These are phyloP conservation scores for Eugnorisma glareosa DNA, from an alignment of 2,888 invertebrate genomes.

Conservation along the genomic window DNA sequence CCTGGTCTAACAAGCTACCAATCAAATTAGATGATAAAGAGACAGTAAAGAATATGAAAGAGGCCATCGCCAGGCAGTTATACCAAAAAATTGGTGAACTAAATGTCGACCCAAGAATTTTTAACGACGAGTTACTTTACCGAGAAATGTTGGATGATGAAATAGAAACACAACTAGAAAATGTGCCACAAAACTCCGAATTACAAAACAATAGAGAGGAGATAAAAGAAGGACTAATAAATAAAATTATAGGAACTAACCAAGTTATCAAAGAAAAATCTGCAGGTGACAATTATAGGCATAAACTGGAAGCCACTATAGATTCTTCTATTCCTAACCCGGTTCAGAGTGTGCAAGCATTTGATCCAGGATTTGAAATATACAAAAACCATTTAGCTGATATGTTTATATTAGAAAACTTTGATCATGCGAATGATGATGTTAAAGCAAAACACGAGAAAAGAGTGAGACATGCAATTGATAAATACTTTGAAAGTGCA, in stretches of 20 bases:
- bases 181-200: conserved; percentile 68
- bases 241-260: conserved; percentile 73
- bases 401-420: conserved; percentile 81
- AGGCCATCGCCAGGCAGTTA: conserved; percentile 73
- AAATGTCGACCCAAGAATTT: conserved; percentile 73
- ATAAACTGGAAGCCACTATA: conserved; percentile 76
- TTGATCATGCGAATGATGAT: conserved; percentile 76
- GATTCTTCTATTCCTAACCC: conserved; percentile 77
- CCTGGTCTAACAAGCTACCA: conserved; percentile 78
- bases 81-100: conserved; percentile 78
- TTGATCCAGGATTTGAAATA: conserved; percentile 79
- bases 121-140: conserved; percentile 74
- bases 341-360: conserved; percentile 55
- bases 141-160: conserved; percentile 74
- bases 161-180: conserved; percentile 74
- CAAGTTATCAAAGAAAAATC: conserved; percentile 70
- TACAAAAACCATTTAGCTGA: conserved; percentile 79
- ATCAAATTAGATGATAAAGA: conserved; percentile 68
- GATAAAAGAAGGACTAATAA: conserved; percentile 71
- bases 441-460: conserved; percentile 76
- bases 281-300: conserved; percentile 76
- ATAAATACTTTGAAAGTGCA: conserved; percentile 74
- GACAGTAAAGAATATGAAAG: conserved; percentile 66
- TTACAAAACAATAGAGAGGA: conserved; percentile 68
- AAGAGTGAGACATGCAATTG: conserved; percentile 72